These are phyloP conservation scores for Orientallactaga bullata DNA, from an alignment of 2,113 vertebrate species.

Conservation along the genomic window DNA sequence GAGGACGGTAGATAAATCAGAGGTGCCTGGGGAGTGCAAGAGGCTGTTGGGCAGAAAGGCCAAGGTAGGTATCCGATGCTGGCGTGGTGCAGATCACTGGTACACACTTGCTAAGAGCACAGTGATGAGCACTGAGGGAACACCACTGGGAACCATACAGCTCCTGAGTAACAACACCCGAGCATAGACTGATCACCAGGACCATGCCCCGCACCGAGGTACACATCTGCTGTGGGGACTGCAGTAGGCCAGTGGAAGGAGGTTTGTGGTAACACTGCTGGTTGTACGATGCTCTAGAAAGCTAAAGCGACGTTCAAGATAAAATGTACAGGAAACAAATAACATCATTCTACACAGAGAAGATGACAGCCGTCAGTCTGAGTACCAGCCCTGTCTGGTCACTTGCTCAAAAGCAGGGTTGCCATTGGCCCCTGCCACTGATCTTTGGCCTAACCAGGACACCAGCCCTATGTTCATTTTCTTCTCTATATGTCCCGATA, in stretches of 20 bases:
- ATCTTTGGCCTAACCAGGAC: background rate
- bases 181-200: background rate
- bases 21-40: no score
- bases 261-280: background rate
- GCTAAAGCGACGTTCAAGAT: background rate
- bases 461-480: background rate
- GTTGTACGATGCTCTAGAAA: no score
- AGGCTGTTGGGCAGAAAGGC: background rate
- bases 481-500: no score
- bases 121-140: no score
- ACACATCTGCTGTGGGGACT: background rate
- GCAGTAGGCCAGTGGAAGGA: no score
- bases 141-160: no score
- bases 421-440: no score
- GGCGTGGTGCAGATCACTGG: fast-evolving
- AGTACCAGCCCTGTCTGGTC: no score
- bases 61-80: fast-evolving
- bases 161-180: background rate
- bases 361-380: fast-evolving
- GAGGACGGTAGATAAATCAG: no score
- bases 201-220: no score
- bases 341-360: background rate
- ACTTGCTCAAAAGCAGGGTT: background rate
- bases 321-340: background rate
- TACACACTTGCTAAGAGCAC: fast-evolving